Evolutionary conservation across 2,888 invertebrate species (phyloP).

Genomic region (Endotricha flammealis): DNA sequence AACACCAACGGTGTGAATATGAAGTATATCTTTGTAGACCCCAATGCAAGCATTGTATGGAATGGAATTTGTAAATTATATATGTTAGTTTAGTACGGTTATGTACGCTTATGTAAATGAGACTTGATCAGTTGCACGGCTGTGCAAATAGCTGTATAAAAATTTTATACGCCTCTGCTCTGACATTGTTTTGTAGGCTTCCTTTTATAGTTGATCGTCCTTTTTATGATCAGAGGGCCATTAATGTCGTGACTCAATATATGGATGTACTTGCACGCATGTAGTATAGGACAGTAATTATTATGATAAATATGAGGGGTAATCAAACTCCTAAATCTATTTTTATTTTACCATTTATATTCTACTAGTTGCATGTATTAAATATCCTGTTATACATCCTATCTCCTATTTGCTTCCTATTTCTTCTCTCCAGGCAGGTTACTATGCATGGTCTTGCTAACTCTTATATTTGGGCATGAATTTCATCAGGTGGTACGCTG

Average conservation of each 20-base stretch:
- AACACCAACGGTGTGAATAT: constrained; percentile 28
- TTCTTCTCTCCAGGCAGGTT: too few species aligned
- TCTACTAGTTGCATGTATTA: too few species aligned
- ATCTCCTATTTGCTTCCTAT: too few species aligned
- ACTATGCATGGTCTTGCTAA: too few species aligned
- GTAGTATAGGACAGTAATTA: constrained; percentile 7
- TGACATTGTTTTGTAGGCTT: constrained; percentile 28
- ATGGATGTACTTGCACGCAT: background rate
- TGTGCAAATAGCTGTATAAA: constrained; percentile 50
- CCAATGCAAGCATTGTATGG: constrained; percentile 25
- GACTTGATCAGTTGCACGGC: constrained; percentile 46
- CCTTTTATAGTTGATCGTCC: constrained; percentile 16
- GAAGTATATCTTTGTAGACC: constrained; percentile 25
- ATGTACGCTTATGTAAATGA: constrained; percentile 45
- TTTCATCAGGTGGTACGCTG: too few species aligned
- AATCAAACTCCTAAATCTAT: too few species aligned
- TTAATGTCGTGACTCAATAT: constrained; percentile 12
- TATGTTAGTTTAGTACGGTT: constrained; percentile 25
- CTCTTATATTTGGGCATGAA: too few species aligned
- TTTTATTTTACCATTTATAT: too few species aligned
- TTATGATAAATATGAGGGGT: constrained; percentile 15
- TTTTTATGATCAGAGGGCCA: constrained; percentile 13
- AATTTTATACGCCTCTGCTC: constrained; percentile 32
- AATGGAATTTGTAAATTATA: constrained; percentile 15
- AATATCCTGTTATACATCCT: too few species aligned